These are phyloP conservation scores for Oscheius sp. DNA, from an alignment of 2,888 invertebrate species.

Conservation along the genomic window DNA sequence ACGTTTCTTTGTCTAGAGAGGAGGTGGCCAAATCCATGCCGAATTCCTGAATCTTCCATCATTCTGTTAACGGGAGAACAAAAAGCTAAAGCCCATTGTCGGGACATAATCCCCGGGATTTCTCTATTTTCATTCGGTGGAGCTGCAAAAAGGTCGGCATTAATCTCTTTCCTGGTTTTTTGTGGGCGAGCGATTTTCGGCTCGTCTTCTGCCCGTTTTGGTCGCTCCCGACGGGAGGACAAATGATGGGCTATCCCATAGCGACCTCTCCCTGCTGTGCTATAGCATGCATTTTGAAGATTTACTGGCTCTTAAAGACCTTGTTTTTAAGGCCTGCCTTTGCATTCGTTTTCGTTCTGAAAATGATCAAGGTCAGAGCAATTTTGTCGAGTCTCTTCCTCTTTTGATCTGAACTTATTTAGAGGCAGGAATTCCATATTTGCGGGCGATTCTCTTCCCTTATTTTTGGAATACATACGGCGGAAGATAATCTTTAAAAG, in stretches of 20 bases:
- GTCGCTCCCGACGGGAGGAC: neutral
- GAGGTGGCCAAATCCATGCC: too few species aligned
- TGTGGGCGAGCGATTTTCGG: too few species aligned
- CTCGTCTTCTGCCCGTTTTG: too few species aligned
- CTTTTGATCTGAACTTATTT: neutral
- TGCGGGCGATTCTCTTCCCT: neutral
- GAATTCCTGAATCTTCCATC: too few species aligned
- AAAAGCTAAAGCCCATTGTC: too few species aligned
- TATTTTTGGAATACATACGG: neutral
- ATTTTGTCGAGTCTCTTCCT: neutral
- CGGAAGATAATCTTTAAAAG: too few species aligned
- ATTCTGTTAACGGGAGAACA: too few species aligned
- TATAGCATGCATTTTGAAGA: conserved; percentile 7
- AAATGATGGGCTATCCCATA: conserved; percentile 25
- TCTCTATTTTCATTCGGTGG: too few species aligned
- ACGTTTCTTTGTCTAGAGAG: too few species aligned
- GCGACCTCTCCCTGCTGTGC: conserved; percentile 13
- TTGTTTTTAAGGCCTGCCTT: neutral
- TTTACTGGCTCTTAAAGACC: neutral
- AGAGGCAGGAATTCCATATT: neutral
- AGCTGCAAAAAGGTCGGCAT: too few species aligned
- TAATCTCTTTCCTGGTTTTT: too few species aligned
- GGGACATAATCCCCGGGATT: too few species aligned
- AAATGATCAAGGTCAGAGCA: neutral
- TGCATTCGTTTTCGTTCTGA: neutral